Evolutionary conservation across 2,888 invertebrate species (phyloP).

Genomic region (Stenodera caucasica): DNA sequence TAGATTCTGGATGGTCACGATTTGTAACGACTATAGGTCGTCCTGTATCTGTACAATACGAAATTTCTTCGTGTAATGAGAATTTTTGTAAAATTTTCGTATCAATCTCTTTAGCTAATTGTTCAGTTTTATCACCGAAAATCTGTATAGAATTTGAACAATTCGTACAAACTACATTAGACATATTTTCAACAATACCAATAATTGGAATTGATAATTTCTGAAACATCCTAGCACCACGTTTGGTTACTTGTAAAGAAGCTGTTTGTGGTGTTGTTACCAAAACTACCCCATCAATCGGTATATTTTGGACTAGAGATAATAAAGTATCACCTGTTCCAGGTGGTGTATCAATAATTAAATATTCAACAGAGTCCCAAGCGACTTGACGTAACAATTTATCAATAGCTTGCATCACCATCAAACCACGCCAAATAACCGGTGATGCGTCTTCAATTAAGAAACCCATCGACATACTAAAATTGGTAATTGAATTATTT

Average conservation of each 20-base stretch:
- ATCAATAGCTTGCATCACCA: constrained; percentile 95
- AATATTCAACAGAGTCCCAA: constrained; percentile 86
- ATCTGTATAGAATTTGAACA: constrained; percentile 74
- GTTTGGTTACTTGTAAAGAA: constrained; percentile 80
- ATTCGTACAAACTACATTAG: constrained; percentile 72
- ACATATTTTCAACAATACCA: constrained; percentile 94
- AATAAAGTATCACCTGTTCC: constrained; percentile 96
- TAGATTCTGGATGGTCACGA: constrained; percentile 55
- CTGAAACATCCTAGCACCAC: constrained; percentile 86
- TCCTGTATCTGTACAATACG: constrained; percentile 71
- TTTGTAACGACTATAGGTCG: constrained; percentile 72
- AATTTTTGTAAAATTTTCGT: constrained; percentile 70
- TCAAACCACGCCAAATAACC: constrained; percentile 92
- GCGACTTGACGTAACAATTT: constrained; percentile 81
- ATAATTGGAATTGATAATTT: constrained; percentile 80
- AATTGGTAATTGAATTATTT: constrained; percentile 31
- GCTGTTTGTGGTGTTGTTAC: constrained; percentile 92
- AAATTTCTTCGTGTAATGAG: constrained; percentile 71
- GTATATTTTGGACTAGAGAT: constrained; percentile 86
- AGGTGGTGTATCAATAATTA: constrained; percentile 93
- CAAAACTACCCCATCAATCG: constrained; percentile 82
- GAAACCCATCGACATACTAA: constrained; percentile 94
- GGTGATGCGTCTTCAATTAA: constrained; percentile 82
- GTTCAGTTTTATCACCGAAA: constrained; percentile 69
- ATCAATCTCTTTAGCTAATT: constrained; percentile 67